Conservation (phyloP, 2,113 vertebrate genomes). For the Toxotes chatareus region DNA sequence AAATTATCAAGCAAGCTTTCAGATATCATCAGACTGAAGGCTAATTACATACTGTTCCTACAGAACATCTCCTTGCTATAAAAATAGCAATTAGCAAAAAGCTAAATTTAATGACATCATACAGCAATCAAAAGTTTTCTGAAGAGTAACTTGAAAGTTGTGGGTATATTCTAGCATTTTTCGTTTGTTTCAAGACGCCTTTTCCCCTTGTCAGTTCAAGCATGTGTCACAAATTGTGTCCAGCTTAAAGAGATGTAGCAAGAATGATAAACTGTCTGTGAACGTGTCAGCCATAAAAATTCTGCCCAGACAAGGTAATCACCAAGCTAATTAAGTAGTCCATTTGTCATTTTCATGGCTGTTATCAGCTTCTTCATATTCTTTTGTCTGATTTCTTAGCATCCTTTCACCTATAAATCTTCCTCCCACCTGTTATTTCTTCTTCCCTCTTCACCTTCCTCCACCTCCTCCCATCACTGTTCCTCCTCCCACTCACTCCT, state of each 20-base stretch:
- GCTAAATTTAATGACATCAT: slow-evolving; percentile 24
- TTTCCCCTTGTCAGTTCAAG: background rate
- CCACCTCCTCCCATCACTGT: slow-evolving; percentile 52
- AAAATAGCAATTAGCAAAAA: slow-evolving; percentile 50
- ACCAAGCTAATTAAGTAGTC: slow-evolving; percentile 46
- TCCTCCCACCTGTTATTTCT: slow-evolving; percentile 69
- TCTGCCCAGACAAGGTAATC: slow-evolving; percentile 38
- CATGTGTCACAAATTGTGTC: slow-evolving; percentile 29
- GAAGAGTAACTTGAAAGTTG: slow-evolving; percentile 8
- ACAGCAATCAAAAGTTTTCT: slow-evolving; percentile 4
- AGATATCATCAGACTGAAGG: slow-evolving; percentile 22
- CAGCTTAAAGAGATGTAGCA: slow-evolving; percentile 28
- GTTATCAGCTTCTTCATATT: slow-evolving; percentile 41
- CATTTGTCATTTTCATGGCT: slow-evolving; percentile 47
- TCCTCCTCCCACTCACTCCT: slow-evolving; percentile 67
- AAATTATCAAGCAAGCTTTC: slow-evolving; percentile 20
- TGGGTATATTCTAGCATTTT: slow-evolving; percentile 11
- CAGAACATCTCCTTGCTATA: slow-evolving; percentile 37
- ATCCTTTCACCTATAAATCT: slow-evolving; percentile 54
- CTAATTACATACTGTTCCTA: slow-evolving; percentile 46
- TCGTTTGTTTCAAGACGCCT: background rate
- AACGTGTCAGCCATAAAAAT: slow-evolving; percentile 34
- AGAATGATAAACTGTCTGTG: slow-evolving; percentile 30
- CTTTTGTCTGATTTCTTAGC: slow-evolving; percentile 56
- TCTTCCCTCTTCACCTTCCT: slow-evolving; percentile 63